A percentile compares a stretch with the other conserved stretches of the same genome.
phyloP scores from a whole-genome alignment of 1,140 invertebrate genomes.

The Archivesica marissinica region DNA sequence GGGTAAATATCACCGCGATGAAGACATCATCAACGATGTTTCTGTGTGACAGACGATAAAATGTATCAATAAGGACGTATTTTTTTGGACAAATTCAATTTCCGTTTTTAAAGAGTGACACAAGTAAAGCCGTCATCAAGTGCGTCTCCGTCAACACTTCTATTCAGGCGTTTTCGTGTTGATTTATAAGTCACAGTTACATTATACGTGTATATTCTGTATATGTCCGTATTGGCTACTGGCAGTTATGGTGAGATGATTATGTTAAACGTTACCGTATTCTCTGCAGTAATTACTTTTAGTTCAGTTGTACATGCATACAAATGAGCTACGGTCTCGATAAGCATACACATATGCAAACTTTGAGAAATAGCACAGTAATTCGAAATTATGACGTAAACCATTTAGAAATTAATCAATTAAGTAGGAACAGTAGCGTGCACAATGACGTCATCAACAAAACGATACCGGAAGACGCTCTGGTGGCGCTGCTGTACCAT shows the following conservation, averaged over 20 bases:
- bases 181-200: background rate
- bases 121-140: conserved; percentile 15
- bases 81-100: no score
- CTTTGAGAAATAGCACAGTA: background rate
- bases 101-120: no score
- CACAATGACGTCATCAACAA: conserved; percentile 25
- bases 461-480: conserved; percentile 35
- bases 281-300: background rate
- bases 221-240: background rate
- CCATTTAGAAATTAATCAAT: background rate
- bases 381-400: background rate
- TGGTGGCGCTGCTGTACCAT: conserved; percentile 34
- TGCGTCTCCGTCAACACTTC: background rate
- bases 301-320: background rate
- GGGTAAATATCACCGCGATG: background rate
- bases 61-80: no score
- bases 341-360: background rate
- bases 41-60: background rate
- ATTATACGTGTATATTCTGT: background rate
- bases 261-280: background rate
- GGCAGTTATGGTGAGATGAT: background rate
- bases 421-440: background rate
- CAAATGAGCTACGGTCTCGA: background rate
- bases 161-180: background rate
- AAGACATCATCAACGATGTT: background rate